Evolutionary conservation across 2,888 invertebrate genomes (phyloP).

Genomic region (Bombylius major): DNA sequence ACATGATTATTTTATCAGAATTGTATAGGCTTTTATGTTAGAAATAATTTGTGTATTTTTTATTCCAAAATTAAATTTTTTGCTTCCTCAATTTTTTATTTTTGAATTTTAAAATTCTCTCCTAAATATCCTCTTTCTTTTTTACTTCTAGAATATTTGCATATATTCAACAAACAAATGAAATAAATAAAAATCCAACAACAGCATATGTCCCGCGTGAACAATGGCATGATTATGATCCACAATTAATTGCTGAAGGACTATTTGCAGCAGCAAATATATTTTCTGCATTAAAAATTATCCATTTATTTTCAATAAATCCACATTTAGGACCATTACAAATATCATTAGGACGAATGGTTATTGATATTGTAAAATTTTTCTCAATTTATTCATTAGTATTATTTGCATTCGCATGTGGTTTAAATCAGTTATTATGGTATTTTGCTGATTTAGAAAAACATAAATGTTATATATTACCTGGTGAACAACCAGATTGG

Average conservation of each 20-base stretch:
- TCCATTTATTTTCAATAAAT: conserved; percentile 86
- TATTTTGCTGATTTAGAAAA: conserved; percentile 81
- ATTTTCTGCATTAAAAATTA: conserved; percentile 81
- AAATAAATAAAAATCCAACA: conserved; percentile 52
- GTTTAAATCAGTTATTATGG: conserved; percentile 87
- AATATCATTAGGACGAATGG: conserved; percentile 81
- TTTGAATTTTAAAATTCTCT: too few relatives aligned
- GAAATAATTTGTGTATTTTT: too few relatives aligned
- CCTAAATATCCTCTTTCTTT: not conserved
- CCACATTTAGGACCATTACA: conserved; percentile 86
- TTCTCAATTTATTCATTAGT: conserved; percentile 80
- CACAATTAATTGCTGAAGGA: conserved; percentile 84
- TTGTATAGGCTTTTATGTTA: too few relatives aligned
- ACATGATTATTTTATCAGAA: too few relatives aligned
- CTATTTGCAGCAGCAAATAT: conserved; percentile 92
- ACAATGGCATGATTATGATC: conserved; percentile 86
- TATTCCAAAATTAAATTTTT: too few relatives aligned
- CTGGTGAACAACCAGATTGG: conserved; percentile 63
- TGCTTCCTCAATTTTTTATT: too few relatives aligned
- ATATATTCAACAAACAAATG: conserved; percentile 58
- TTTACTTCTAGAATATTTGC: conserved; percentile 51
- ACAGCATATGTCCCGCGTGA: conserved; percentile 69
- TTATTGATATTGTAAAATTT: conserved; percentile 84
- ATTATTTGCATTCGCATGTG: conserved; percentile 85
- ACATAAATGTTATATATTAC: conserved; percentile 56